These are phyloP conservation scores for Casuarius casuarius DNA, from an alignment of 2,113 vertebrate genomes.

Conservation along the genomic window DNA sequence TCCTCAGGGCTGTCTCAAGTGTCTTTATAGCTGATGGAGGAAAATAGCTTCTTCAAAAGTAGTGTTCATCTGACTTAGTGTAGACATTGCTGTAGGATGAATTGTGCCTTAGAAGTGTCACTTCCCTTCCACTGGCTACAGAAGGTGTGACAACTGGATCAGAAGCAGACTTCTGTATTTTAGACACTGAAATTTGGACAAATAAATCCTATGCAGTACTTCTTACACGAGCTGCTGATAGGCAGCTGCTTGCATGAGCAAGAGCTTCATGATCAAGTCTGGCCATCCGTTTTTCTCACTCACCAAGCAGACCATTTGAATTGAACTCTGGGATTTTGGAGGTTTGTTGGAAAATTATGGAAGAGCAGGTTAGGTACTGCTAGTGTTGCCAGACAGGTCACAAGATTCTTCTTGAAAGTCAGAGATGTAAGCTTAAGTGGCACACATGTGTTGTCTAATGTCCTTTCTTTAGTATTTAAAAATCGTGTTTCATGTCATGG, in stretches of 20 bases:
- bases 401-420: background rate
- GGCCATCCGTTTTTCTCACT: background rate
- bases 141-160: background rate
- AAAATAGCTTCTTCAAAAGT: background rate
- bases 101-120: background rate
- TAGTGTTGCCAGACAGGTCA: too few species aligned
- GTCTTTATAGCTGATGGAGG: background rate
- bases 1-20: background rate
- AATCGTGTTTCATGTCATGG: background rate
- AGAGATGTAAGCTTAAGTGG: background rate
- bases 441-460: background rate
- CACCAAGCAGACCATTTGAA: background rate
- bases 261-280: background rate
- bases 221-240: background rate
- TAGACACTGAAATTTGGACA: background rate
- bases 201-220: accelerated
- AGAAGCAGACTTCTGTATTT: background rate
- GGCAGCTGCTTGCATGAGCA: accelerated
- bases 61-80: background rate
- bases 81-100: background rate
- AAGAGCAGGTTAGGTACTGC: background rate
- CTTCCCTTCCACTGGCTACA: background rate
- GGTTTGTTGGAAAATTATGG: background rate
- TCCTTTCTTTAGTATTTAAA: background rate
- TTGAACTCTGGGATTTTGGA: background rate